Evolutionary conservation across 2,113 vertebrate genomes (phyloP).

Genomic region (Petrocephalus microphthalmus): DNA sequence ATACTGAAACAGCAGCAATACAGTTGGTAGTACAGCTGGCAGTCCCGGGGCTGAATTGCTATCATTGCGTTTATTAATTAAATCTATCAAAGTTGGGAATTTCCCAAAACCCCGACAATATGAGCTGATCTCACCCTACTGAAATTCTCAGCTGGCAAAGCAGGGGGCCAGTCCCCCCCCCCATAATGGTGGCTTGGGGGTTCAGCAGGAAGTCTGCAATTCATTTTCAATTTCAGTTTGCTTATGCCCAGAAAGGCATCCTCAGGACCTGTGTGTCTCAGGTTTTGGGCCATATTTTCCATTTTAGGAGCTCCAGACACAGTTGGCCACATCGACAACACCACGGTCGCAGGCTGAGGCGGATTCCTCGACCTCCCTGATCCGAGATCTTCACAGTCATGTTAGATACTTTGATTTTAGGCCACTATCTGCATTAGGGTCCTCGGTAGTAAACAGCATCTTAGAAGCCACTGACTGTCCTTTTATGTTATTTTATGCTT

Average conservation of each 20-base stretch:
- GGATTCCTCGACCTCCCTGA: neutral
- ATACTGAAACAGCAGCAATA: neutral
- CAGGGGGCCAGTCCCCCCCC: neutral
- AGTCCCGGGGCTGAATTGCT: neutral
- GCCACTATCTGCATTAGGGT: neutral
- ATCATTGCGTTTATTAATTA: neutral
- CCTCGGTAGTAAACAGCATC: neutral
- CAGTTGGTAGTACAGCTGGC: neutral
- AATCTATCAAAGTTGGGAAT: neutral
- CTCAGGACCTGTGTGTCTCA: neutral
- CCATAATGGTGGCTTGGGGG: neutral
- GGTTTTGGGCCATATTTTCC: neutral
- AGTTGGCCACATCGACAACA: neutral
- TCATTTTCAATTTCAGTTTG: neutral
- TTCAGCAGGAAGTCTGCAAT: neutral
- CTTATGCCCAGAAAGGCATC: neutral
- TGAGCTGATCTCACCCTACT: neutral
- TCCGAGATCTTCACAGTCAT: neutral
- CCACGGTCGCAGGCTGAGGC: neutral
- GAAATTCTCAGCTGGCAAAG: neutral
- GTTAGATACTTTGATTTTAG: neutral
- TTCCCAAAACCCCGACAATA: neutral
- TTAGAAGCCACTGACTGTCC: neutral
- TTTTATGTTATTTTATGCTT: neutral
- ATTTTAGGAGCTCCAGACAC: neutral